Conservation (phyloP, 2,888 invertebrate species). For the Erebia aethiops region DNA sequence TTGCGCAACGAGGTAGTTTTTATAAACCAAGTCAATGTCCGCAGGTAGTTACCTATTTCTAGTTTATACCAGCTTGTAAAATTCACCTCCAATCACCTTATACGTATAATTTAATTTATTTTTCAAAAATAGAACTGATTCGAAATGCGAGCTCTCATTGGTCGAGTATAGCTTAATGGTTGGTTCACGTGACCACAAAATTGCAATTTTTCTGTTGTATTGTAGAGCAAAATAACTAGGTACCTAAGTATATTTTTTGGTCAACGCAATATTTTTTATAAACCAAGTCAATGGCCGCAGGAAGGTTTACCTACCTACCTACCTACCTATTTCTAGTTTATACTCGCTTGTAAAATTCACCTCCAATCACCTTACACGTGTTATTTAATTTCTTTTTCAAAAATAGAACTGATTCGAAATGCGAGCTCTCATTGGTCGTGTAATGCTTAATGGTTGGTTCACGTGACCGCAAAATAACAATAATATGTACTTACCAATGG, state of each 20-base stretch:
- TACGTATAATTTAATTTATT: not conserved
- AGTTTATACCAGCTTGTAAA: too few relatives aligned
- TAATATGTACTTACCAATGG: slow-evolving; percentile 47
- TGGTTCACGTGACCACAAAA: slow-evolving; percentile 80
- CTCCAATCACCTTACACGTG: not conserved
- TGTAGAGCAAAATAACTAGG: too few relatives aligned
- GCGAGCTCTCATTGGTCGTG: slow-evolving; percentile 70
- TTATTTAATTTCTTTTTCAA: not conserved
- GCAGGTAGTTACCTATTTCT: too few relatives aligned
- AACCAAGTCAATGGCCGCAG: too few relatives aligned
- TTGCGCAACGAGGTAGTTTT: too few relatives aligned
- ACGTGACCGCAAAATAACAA: slow-evolving; percentile 75
- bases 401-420: slow-evolving; percentile 61
- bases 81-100: not conserved
- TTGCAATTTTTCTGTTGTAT: not conserved
- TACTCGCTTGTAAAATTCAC: not conserved
- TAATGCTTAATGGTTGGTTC: slow-evolving; percentile 72
- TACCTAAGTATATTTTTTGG: too few relatives aligned
- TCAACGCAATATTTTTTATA: too few relatives aligned
- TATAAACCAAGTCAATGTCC: too few relatives aligned
- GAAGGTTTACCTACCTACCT: too few relatives aligned
- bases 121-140: slow-evolving; percentile 50
- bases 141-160: slow-evolving; percentile 73
- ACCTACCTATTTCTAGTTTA: too few relatives aligned
- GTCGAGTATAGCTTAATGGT: slow-evolving; percentile 70